Base-by-base conservation (phyloP, 2,888 invertebrate species). In the Abrostola triplasia region DNA sequence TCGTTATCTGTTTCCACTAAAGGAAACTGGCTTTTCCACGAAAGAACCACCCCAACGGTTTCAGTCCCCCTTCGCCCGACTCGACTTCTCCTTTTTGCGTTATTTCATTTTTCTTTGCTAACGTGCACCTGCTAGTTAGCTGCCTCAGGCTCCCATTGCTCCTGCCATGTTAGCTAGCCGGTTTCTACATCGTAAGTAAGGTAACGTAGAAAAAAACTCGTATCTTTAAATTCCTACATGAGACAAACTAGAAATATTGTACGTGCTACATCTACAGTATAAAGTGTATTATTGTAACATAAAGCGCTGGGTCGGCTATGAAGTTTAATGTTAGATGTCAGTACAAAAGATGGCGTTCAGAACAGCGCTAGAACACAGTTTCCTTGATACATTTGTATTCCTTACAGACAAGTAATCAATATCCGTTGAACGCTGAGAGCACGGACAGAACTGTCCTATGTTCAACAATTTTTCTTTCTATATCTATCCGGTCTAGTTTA, bases 1-100 rank as follows among this genome's bases (percentile, higher is more conserved):
- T 94, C 94, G 94, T 94, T 94, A 94, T 94, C 94, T 94, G 92
- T 94, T 94, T 93, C 93, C 90, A 94, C 91, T 92, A 92, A 94
- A 94, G 93, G 91, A 93, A 93, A 93, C 94, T 93, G 93, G 89
- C 92, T 93, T 93, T 91, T 91, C 91, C 86, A 88, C 90, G 91
- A 92, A 92, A 90, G 92, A 92, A 90, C 90, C 92, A 86, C 93
- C 92, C 92, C 88, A 82, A 81, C 84, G 87, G 88, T 86, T 88
- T 84, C 86, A 77, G 79, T 82, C 88, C 87, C 87, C 87, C 83
- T 85, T 84, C 87, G 69, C 88, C 81, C 85, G 81, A 75, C 83
- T 81, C 84, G 89, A 89, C 86, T 91, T 90, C 85, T 91, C 87
- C 87, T 93, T 93, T 93, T 94, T 92, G 86, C 88, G 89, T 91